Evolutionary conservation across 1,140 invertebrate species (phyloP), one percentile per base, ranked within the genome.

Genomic region (Drosophila sturtevanti): DNA sequence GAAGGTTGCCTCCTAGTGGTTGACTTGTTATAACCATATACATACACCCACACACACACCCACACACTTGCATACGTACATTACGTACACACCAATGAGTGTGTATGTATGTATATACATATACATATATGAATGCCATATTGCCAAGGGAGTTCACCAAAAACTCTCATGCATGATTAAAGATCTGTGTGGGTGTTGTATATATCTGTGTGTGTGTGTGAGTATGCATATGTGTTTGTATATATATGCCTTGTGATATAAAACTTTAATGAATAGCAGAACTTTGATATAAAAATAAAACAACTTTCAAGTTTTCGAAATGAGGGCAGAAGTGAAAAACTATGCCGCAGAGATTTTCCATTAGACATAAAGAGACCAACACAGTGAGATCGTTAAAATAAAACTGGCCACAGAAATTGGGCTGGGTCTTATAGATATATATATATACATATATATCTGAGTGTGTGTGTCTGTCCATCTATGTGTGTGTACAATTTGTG

Each of bases 131-230:
- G 41, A 48, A 48, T 48, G 16, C 16, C 41, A 48, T 48, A 56
- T 56, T 70, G 72, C 58, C 63, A 31, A 66, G 82, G 78, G 81
- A 85, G 87, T 87, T 72, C 66, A 65, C 70, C 67, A 59, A 56
- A 48, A 54, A 27, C 79, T 81, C 62, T 22, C 74, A 75, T 81
- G 78, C 81, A 86, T 81, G 82, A 86, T 86, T 87, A 72, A 86
- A 75, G 71, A 85, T 87, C 37, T 72, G 82, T 67, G 58, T 59
- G 69, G 69, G 72, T 21, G 41, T n/a, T n/a, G n/a, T n/a, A n/a
- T n/a, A n/a, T n/a, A n/a, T n/a, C n/a, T n/a, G n/a, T 12, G 7
- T n/a, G 37, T 38, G 37, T 72, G 77, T 63, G 52, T 58, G 60
- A 63, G 72, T 9, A n/a, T 38, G 3, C 14, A n/a, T 38, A 5